Percentiles rank a stretch among this genome's conserved stretches.
Conservation (phyloP, 1,140 invertebrate genomes). For the Drosophila sulfurigaster region DNA sequence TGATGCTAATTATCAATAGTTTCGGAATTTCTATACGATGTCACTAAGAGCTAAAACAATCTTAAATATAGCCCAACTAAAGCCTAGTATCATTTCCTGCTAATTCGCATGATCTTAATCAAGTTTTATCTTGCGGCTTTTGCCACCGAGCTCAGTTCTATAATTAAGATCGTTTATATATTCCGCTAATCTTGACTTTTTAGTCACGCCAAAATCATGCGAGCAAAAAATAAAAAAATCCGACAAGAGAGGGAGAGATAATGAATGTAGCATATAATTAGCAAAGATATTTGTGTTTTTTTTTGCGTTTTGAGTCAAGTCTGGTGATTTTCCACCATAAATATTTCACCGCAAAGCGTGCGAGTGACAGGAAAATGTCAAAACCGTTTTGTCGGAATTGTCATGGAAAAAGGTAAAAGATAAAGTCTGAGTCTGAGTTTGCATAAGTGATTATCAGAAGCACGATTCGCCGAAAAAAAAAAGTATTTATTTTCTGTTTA, state of each 20-base stretch:
- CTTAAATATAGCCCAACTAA: constrained; percentile 11
- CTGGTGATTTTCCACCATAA: constrained; percentile 40
- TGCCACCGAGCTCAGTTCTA: constrained; percentile 14
- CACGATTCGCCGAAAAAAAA: constrained; percentile 43
- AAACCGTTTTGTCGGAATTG: constrained; percentile 2
- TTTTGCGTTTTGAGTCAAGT: background rate
- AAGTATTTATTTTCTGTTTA: constrained; percentile 13
- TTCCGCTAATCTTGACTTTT: constrained; percentile 31
- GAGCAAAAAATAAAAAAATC: background rate
- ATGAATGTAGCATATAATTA: constrained; percentile 47
- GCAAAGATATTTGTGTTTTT: constrained; percentile 18
- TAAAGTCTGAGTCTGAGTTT: constrained; percentile 48
- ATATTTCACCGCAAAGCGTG: constrained; percentile 10
- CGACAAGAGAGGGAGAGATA: constrained; percentile 15
- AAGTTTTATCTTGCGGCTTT: constrained; percentile 28
- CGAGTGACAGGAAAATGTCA: constrained; percentile 24
- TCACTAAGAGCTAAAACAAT: background rate
- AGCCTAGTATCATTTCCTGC: constrained; percentile 23
- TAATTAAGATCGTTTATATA: constrained; percentile 27
- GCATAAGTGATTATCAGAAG: constrained; percentile 55
- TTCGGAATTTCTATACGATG: background rate
- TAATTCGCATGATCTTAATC: background rate
- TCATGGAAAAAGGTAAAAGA: constrained; percentile 16
- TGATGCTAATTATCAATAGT: background rate
- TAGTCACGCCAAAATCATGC: constrained; percentile 35